These are phyloP conservation scores for Porites rus DNA, from an alignment of 92 coral and sea anemone genomes.

Conservation along the genomic window DNA sequence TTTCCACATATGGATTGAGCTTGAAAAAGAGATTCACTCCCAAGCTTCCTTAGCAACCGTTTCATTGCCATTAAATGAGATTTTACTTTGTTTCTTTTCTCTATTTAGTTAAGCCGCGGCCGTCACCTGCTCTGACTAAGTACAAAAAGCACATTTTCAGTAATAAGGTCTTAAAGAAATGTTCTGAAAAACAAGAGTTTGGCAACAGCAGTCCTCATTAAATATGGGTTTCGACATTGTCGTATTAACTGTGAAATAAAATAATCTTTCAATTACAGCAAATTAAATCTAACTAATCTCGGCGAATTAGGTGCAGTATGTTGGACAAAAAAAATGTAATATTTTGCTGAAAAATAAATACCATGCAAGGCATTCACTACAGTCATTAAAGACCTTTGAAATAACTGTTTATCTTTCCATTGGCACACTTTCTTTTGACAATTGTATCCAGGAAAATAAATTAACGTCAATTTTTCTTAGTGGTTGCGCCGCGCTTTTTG, in stretches of 20 bases:
- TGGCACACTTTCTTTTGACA: background rate
- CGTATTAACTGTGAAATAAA: background rate
- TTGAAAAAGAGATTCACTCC: no score
- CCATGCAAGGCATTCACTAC: conserved; percentile 1
- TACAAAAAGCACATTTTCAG: background rate
- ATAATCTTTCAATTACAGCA: background rate
- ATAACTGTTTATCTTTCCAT: conserved; percentile 14
- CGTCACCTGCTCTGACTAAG: background rate
- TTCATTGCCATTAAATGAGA: background rate
- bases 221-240: background rate
- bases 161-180: conserved; percentile 8
- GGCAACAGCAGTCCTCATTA: background rate
- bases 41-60: background rate
- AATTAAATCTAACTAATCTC: conserved; percentile 1
- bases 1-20: background rate
- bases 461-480: background rate
- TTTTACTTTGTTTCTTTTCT: background rate
- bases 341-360: background rate
- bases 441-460: conserved; percentile 2
- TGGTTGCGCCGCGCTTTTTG: background rate
- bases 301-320: background rate
- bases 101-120: no score
- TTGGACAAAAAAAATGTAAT: background rate
- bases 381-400: conserved; percentile 3
- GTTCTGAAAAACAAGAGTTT: background rate